Conservation (phyloP, 1,140 invertebrate species). For the Eupristina koningsbergeri region DNA sequence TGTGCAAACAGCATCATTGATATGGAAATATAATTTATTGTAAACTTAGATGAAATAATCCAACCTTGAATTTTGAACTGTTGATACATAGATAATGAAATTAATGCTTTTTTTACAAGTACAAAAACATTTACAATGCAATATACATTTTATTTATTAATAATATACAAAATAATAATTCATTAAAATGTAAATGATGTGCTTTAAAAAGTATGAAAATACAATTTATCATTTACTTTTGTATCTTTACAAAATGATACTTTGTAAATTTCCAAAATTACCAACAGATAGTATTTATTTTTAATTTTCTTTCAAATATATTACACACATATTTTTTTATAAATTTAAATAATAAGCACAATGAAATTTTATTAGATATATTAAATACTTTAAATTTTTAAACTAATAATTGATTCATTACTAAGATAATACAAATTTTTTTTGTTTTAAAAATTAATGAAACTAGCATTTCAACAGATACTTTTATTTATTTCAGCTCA, state of each 20-base stretch:
- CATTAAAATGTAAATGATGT: too few relatives aligned
- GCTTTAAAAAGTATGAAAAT: too few relatives aligned
- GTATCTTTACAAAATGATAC: too few relatives aligned
- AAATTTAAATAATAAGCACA: too few relatives aligned
- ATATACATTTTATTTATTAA: not conserved
- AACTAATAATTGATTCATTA: not conserved
- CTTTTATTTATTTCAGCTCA: slow-evolving; percentile 3
- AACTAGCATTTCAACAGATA: slow-evolving; percentile 7
- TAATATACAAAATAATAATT: too few relatives aligned
- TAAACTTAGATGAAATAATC: slow-evolving; percentile 1
- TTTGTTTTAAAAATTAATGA: slow-evolving; percentile 17
- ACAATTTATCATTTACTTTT: too few relatives aligned
- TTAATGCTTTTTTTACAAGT: not conserved
- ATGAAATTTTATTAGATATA: too few relatives aligned
- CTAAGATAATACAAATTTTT: not conserved
- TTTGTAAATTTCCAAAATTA: too few relatives aligned
- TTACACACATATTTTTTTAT: too few relatives aligned
- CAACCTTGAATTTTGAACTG: slow-evolving; percentile 35
- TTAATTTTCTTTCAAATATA: too few relatives aligned
- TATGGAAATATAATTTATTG: not conserved
- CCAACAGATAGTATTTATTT: too few relatives aligned
- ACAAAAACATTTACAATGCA: too few relatives aligned
- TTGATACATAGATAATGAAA: not conserved
- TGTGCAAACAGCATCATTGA: not conserved
- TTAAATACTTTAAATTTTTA: not conserved